phyloP scores from a whole-genome alignment of 2,797 vertebrate species.

The Erethizon dorsatum region DNA sequence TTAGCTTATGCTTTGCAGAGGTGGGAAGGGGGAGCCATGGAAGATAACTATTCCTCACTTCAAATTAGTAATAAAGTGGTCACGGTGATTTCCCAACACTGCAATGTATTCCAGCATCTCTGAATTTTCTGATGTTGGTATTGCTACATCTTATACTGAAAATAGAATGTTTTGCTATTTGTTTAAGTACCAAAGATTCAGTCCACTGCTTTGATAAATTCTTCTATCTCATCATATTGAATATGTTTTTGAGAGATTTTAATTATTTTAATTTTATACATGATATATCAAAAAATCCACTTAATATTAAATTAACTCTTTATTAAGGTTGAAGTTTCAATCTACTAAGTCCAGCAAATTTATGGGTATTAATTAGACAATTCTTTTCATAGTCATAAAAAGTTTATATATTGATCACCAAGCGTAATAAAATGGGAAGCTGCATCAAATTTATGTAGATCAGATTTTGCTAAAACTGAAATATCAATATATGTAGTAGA shows the following conservation, averaged over 20 bases:
- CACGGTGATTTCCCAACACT: constrained; percentile 55
- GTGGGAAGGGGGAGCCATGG: neutral
- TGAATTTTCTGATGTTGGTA: constrained; percentile 28
- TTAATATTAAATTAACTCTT: constrained; percentile 49
- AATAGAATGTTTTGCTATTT: neutral
- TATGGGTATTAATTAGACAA: neutral
- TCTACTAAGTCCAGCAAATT: neutral
- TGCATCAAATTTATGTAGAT: neutral
- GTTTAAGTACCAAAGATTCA: neutral
- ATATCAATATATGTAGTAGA: neutral
- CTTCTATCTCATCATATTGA: neutral
- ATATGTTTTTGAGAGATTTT: constrained; percentile 7
- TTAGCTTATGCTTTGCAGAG: neutral
- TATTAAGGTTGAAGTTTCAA: neutral
- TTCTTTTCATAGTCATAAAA: neutral
- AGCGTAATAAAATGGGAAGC: neutral
- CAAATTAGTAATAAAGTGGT: constrained; percentile 53
- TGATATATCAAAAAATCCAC: constrained; percentile 14
- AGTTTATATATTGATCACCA: neutral
- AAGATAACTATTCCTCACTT: constrained; percentile 68
- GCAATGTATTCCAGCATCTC: neutral
- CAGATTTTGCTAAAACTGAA: neutral
- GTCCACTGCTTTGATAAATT: constrained; percentile 34
- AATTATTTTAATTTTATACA: constrained; percentile 21
- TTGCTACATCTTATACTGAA: neutral